Conservation (phyloP, 2,113 vertebrate species). For the Microtus pennsylvanicus region DNA sequence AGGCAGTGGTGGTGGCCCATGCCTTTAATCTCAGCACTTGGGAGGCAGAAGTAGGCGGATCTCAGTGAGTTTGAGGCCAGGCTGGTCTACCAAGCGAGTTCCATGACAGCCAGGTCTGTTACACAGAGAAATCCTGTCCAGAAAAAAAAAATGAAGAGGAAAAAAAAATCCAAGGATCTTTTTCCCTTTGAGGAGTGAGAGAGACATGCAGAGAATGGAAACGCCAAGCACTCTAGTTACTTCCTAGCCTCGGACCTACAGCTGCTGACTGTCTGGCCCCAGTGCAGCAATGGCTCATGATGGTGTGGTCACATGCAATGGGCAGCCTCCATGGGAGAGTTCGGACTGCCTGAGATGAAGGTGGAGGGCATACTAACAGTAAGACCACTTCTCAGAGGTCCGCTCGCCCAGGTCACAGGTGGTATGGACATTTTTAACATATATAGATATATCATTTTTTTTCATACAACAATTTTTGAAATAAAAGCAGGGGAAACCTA, state of each 20-base stretch:
- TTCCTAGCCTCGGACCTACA: constrained; percentile 63
- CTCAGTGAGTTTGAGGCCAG: too few relatives aligned
- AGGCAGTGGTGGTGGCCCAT: too few relatives aligned
- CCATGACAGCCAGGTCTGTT: too few relatives aligned
- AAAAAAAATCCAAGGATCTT: neutral
- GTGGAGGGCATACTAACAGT: neutral
- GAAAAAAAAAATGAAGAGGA: neutral
- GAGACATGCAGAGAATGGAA: neutral
- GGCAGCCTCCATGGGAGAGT: constrained; percentile 27
- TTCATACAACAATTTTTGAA: constrained; percentile 79
- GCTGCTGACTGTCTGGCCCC: constrained; percentile 66
- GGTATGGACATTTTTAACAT: neutral
- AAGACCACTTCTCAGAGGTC: constrained; percentile 64
- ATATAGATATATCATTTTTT: constrained; percentile 19
- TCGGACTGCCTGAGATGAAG: constrained; percentile 33
- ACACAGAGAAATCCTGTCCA: too few relatives aligned
- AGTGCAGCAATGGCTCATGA: constrained; percentile 52
- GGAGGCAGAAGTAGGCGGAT: too few relatives aligned
- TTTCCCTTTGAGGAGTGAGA: neutral
- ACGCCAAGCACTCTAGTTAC: constrained; percentile 37
- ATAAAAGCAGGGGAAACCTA: constrained; percentile 79
- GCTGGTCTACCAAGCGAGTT: too few relatives aligned
- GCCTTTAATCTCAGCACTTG: too few relatives aligned
- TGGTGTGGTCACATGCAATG: constrained; percentile 6
- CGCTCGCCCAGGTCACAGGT: neutral